A percentile compares a stretch with the other conserved stretches of the same genome.
Conservation (phyloP, 2,113 vertebrate genomes). For the Gasterosteus nipponicus region DNA sequence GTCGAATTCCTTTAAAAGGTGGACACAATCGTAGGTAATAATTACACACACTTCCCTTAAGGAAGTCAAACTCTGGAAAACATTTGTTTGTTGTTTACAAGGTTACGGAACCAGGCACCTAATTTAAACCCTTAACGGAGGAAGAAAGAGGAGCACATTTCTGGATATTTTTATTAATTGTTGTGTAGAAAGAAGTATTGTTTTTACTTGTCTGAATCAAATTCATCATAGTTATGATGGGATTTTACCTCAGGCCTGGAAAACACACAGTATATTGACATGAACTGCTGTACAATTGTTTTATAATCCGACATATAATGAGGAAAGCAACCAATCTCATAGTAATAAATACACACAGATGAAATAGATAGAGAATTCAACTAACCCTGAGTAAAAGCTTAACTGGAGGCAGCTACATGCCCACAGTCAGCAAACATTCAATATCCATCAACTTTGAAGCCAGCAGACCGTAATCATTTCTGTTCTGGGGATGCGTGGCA, state of each 20-base stretch:
- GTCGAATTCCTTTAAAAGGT: background rate
- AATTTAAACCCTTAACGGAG: slow-evolving; percentile 6
- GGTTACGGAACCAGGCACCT: background rate
- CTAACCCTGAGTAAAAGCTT: slow-evolving; percentile 47
- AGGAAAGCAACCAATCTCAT: slow-evolving; percentile 29
- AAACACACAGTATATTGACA: background rate
- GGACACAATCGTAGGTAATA: slow-evolving; percentile 7
- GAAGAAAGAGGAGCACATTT: background rate
- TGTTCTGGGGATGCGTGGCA: slow-evolving; percentile 69
- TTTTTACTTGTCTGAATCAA: background rate
- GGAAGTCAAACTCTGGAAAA: slow-evolving; percentile 6
- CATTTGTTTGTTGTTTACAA: slow-evolving; percentile 12
- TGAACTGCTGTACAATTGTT: background rate
- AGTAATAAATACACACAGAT: slow-evolving; percentile 33
- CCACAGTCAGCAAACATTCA: slow-evolving; percentile 57
- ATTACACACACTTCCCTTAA: slow-evolving; percentile 20
- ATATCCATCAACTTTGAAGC: slow-evolving; percentile 72
- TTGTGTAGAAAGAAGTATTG: background rate
- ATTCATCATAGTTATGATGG: slow-evolving; percentile 9
- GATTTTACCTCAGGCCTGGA: slow-evolving; percentile 2
- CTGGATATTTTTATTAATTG: background rate
- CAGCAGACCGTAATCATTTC: slow-evolving; percentile 68
- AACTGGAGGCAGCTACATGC: slow-evolving; percentile 41
- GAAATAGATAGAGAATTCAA: slow-evolving; percentile 54
- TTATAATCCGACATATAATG: slow-evolving; percentile 11